Base-by-base conservation (phyloP, 2,888 invertebrate species). In the Trissolcus japonicus region DNA sequence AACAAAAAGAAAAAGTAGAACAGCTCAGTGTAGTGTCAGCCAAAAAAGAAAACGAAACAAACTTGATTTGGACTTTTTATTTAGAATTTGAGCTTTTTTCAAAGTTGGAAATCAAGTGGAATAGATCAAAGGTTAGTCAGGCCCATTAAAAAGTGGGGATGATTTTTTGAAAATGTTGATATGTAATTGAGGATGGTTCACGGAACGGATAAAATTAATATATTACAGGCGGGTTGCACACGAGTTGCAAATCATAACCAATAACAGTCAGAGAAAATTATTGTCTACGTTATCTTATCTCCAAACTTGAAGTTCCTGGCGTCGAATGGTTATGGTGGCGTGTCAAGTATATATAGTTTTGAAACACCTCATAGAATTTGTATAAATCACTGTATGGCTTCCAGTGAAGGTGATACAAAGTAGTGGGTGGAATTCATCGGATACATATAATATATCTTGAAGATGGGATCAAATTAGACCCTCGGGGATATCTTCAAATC, bases 391-490 rank as follows among this genome's bases (percentile, higher is more conserved):
- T 16, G 11, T 59, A 68, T 68, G 55, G 75, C 75, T 68, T 63
- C 68, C 68, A 74, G 67, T 74, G 75, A 75, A 68, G 75, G 63
- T 62, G 62, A 75, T 75, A 75, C 75, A 59, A 68, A 68, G 68
- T 68, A 60, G 75, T 75, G 75, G 75, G 75, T 75, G 75, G 75
- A 48, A 75, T 68, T 56, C 74, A 63, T 74, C 57, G 67, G 67
- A 74, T 75, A 68, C 55, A 43, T 69, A 76, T 76, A 76, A 76
- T 65, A 76, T 76, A 76, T 76, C 75, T 75, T 62, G 41, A 59
- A 68, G 75, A 75, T 75, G 75, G 51, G 55, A 75, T 75, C 68
- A 75, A 75, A 75, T 75, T 75, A 63, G 75, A 63, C 68, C 75
- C 75, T 51, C 63, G 61, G 60, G 75, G 68, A 40, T 68, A 75